These are phyloP conservation scores for Pogonophryne albipinna DNA, from an alignment of 2,797 vertebrate genomes.

Conservation along the genomic window DNA sequence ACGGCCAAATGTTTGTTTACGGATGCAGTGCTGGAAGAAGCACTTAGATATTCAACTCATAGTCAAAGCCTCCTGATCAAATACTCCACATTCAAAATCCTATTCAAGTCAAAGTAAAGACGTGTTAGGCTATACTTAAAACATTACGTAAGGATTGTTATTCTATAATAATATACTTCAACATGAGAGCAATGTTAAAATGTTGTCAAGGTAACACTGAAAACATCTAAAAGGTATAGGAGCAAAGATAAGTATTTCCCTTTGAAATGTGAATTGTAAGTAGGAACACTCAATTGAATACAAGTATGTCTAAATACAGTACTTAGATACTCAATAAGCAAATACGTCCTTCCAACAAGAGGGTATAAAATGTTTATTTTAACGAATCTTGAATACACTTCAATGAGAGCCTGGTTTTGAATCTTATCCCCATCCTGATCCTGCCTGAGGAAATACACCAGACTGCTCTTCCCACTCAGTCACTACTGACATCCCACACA, in stretches of 20 bases:
- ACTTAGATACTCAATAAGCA: background rate
- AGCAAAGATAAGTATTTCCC: background rate
- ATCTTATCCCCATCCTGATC: background rate
- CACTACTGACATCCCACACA: slow-evolving; percentile 31
- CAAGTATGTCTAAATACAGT: background rate
- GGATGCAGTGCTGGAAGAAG: background rate
- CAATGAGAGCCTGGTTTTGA: background rate
- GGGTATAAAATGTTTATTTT: background rate
- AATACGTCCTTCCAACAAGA: background rate
- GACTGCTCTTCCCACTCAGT: slow-evolving; percentile 43
- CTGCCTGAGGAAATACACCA: slow-evolving; percentile 25
- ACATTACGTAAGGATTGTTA: background rate
- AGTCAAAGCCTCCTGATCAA: background rate
- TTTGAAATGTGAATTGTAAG: background rate
- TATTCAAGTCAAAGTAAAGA: too few relatives aligned
- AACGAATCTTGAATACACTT: background rate
- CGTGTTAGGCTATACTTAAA: too few relatives aligned
- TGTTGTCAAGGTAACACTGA: background rate
- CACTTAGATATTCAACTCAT: background rate
- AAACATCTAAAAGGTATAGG: background rate
- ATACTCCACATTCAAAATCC: background rate
- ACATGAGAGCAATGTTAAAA: background rate
- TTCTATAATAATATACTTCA: too few relatives aligned
- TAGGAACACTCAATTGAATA: too few relatives aligned
- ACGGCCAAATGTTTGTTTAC: background rate